A percentile compares a stretch with the other conserved stretches of the same genome.
phyloP scores from a whole-genome alignment of 2,113 vertebrate genomes.

The Pterophyllum scalare region DNA sequence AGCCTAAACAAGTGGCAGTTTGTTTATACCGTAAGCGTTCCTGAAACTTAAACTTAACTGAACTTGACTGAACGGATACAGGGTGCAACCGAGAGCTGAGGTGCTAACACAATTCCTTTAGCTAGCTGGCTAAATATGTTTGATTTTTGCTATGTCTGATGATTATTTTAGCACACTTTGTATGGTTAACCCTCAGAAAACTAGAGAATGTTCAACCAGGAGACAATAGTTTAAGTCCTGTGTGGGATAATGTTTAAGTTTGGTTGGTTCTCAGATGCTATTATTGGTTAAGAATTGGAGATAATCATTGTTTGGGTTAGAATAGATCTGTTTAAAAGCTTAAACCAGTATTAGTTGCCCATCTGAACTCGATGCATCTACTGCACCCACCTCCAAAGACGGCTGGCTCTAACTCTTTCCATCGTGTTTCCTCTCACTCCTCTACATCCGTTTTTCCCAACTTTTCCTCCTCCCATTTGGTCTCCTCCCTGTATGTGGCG shows the following conservation, averaged over 20 bases:
- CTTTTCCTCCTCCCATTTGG: constrained; percentile 9
- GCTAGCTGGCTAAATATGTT: background rate
- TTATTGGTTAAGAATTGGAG: background rate
- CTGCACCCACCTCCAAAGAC: background rate
- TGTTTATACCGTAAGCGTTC: background rate
- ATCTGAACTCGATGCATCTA: background rate
- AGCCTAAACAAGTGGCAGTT: background rate
- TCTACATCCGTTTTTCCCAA: constrained; percentile 47
- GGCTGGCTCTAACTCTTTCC: constrained; percentile 2
- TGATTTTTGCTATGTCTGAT: background rate
- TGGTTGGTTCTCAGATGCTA: background rate
- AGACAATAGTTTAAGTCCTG: background rate
- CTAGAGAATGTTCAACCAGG: background rate
- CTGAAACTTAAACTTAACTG: background rate
- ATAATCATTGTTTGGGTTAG: background rate
- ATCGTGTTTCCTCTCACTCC: constrained; percentile 44
- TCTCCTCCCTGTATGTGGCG: constrained; percentile 45
- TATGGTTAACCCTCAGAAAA: background rate
- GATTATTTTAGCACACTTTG: background rate
- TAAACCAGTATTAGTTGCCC: background rate
- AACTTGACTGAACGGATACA: too few relatives aligned
- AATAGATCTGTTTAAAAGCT: too few relatives aligned
- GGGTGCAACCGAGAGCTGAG: too few relatives aligned
- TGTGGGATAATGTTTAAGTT: background rate
- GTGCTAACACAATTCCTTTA: too few relatives aligned